phyloP scores from a whole-genome alignment of 2,888 invertebrate genomes.

The Erebia aethiops region DNA sequence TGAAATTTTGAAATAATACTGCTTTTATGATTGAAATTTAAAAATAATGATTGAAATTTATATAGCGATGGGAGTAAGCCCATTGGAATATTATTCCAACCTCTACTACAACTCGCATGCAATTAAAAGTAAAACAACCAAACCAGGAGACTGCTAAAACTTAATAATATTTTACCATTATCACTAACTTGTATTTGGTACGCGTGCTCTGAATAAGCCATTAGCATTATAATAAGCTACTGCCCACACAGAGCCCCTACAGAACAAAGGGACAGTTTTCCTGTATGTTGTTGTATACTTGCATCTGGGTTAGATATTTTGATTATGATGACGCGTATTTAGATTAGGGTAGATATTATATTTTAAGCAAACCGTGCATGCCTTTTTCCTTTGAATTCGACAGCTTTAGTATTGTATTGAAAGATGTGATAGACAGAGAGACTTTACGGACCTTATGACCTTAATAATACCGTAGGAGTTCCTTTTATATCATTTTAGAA shows the following conservation, averaged over 20 bases:
- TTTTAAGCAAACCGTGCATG: not conserved
- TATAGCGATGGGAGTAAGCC: no score
- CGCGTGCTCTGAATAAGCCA: constrained; percentile 10
- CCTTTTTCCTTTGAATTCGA: no score
- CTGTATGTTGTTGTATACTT: constrained; percentile 5
- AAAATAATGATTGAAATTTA: no score
- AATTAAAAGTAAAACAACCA: constrained; percentile 2
- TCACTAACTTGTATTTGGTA: constrained; percentile 11
- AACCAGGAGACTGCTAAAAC: not conserved
- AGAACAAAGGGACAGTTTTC: constrained; percentile 2
- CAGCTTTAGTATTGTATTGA: no score
- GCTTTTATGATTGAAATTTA: no score
- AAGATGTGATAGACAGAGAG: no score
- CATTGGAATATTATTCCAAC: not conserved
- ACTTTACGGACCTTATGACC: no score
- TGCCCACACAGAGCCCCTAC: constrained; percentile 14
- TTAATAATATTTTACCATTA: constrained; percentile 7
- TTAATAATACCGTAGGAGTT: no score
- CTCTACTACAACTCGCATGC: not conserved
- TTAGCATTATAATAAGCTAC: constrained; percentile 16
- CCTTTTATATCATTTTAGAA: no score
- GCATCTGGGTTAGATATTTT: constrained; percentile 21
- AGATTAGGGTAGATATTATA: constrained; percentile 12
- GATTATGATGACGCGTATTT: constrained; percentile 26
- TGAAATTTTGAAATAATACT: no score